phyloP scores from a whole-genome alignment of 1,140 invertebrate species.

The Eurosta solidaginis region DNA sequence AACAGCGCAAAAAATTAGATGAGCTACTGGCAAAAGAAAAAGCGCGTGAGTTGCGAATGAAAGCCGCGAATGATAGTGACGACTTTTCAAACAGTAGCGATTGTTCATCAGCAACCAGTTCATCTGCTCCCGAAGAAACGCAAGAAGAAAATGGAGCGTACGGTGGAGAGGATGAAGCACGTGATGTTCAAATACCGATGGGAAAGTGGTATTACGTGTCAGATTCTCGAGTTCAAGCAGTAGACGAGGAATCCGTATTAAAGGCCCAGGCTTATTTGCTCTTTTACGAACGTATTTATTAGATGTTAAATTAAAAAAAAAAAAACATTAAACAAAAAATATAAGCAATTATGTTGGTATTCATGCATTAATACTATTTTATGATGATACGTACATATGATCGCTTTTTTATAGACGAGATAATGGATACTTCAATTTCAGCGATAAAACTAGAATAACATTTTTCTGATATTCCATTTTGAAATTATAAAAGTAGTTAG shows the following conservation, averaged over 20 bases:
- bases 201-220: slow-evolving; percentile 93
- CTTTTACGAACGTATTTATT: slow-evolving; percentile 92
- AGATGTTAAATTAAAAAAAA: background rate
- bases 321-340: background rate
- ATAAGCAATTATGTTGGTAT: slow-evolving; percentile 1
- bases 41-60: slow-evolving; percentile 51
- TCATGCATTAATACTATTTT: background rate
- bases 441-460: background rate
- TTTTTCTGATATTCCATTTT: background rate
- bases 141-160: slow-evolving; percentile 54
- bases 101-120: slow-evolving; percentile 51
- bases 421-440: background rate
- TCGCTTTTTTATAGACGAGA: background rate
- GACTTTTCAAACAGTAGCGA: slow-evolving; percentile 63
- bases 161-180: slow-evolving; percentile 45
- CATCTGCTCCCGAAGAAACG: slow-evolving; percentile 48
- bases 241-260: slow-evolving; percentile 80
- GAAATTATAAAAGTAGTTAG: slow-evolving; percentile 5
- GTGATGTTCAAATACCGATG: slow-evolving; percentile 64
- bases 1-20: slow-evolving; percentile 52
- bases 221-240: slow-evolving; percentile 82
- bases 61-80: slow-evolving; percentile 57
- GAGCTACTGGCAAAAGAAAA: slow-evolving; percentile 56
- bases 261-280: slow-evolving; percentile 92
- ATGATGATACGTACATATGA: background rate